These are phyloP conservation scores for Elephantulus edwardii DNA, from an alignment of 2,113 vertebrate genomes.

Conservation along the genomic window DNA sequence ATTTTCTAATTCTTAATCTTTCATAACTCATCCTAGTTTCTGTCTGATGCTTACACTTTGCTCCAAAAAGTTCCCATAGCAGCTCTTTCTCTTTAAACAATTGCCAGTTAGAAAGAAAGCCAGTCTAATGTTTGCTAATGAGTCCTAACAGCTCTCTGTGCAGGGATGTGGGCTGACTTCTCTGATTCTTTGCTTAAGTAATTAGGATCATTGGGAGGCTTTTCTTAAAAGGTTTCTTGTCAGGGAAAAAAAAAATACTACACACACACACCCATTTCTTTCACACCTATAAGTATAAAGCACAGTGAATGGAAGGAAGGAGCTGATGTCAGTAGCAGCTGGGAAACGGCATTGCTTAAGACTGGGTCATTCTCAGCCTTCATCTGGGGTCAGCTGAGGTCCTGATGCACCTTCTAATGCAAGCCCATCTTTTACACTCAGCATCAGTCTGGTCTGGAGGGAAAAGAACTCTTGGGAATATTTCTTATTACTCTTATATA, in stretches of 20 bases:
- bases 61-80: not conserved
- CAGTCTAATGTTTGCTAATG: slow-evolving; percentile 27
- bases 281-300: not conserved
- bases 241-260: not conserved
- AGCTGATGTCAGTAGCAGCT: accelerated
- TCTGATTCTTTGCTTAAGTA: not conserved
- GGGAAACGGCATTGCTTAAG: accelerated
- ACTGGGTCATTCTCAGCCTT: not conserved
- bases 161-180: not conserved
- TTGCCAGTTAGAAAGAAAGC: not conserved
- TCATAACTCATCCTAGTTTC: not conserved
- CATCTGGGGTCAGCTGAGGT: not conserved
- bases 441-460: accelerated
- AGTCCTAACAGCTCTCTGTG: not conserved
- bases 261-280: not conserved
- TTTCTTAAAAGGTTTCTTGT: not conserved
- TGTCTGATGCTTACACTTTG: not conserved
- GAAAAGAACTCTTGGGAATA: not conserved
- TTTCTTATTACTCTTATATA: not conserved
- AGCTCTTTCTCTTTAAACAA: not conserved
- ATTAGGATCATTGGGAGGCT: not conserved
- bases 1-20: not conserved
- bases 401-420: accelerated
- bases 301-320: not conserved
- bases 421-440: not conserved